Percentiles rank a stretch among this genome's conserved stretches.
phyloP scores from a whole-genome alignment of 2,888 invertebrate genomes.

The Spatulosminthurus flaviceps region DNA sequence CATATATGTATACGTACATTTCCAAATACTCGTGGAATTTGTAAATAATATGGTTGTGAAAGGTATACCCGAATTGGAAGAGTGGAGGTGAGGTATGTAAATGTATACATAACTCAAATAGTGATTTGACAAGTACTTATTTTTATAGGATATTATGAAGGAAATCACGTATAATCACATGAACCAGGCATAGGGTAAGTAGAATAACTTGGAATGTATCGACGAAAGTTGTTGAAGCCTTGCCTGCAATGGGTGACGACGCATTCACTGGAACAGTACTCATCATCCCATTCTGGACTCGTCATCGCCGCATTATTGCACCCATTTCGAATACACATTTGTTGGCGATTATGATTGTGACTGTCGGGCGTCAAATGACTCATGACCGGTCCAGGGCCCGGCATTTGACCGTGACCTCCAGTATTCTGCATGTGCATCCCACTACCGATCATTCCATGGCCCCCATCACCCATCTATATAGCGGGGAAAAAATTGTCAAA shows the following conservation, averaged over 20 bases:
- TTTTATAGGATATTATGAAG: slow-evolving; percentile 45
- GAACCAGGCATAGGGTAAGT: slow-evolving; percentile 49
- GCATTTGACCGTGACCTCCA: slow-evolving; percentile 58
- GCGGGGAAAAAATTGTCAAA: slow-evolving; percentile 3
- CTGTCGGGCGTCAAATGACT: slow-evolving; percentile 60
- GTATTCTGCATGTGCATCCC: slow-evolving; percentile 58
- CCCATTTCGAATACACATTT: slow-evolving; percentile 65
- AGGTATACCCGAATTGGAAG: background rate
- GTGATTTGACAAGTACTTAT: slow-evolving; percentile 38
- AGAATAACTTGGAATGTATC: slow-evolving; percentile 50
- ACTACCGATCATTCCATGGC: slow-evolving; percentile 56
- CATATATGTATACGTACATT: too few species aligned
- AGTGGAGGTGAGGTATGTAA: slow-evolving; percentile 14
- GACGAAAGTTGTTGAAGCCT: slow-evolving; percentile 54
- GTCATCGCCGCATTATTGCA: slow-evolving; percentile 68
- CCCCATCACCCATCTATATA: slow-evolving; percentile 56
- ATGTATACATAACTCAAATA: background rate
- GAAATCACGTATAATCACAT: slow-evolving; percentile 50
- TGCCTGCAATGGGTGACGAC: slow-evolving; percentile 70
- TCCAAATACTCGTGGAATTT: too few species aligned
- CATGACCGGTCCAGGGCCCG: slow-evolving; percentile 55
- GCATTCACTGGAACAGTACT: slow-evolving; percentile 70
- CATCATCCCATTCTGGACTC: slow-evolving; percentile 69
- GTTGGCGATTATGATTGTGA: slow-evolving; percentile 61
- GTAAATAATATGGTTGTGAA: too few species aligned